Evolutionary conservation across 1,140 invertebrate genomes (phyloP), one percentile per base, ranked within the genome.

Genomic region (Macrostomum lignano): DNA sequence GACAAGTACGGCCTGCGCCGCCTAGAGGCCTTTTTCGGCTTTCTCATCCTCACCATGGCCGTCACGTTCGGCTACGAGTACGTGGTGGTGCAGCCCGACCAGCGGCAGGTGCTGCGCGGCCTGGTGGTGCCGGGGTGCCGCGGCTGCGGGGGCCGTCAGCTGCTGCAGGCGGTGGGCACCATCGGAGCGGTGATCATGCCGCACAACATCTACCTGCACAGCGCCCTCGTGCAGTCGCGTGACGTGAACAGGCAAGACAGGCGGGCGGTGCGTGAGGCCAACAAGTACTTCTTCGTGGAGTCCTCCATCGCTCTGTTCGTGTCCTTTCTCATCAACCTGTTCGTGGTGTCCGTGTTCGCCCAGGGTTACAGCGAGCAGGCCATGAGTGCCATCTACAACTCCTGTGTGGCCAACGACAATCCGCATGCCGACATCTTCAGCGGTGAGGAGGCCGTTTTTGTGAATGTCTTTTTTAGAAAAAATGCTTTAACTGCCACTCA

Each of bases 121-220:
- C 67, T 81, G 57, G 71, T 81, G 46, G 46, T 74, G 25, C 78
- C 78, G 1, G 74, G 71, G 62, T 79, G 74, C 48, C 47, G 58
- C 21, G 58, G 66, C 41, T 86, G 77, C 52, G 63, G 69, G 37
- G 60, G 56, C 0, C 45, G 62, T 35, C 68, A 70, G 20, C 49
- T 82, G 17, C 48, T 78, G 2, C 73, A 77, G 54, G 76, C 73
- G 25, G 73, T 84, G 2, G 76, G 74, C 10, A 71, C 82, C 26
- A 67, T 86, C 25, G 78, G 78, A n/a, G 76, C 79, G 33, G 72
- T 86, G 24, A 82, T 86, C 36, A 86, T 84, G 75, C 78, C 79
- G 1, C 79, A 86, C 47, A 88, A 86, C 61, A 64, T 86, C n/a
- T 86, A 82, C 49, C 63, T 86, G 4, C 77, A 86, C 52, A 81